Percentiles rank a stretch among this genome's conserved stretches.
Conservation (phyloP, 2,797 vertebrate genomes). For the Natrix natrix region DNA sequence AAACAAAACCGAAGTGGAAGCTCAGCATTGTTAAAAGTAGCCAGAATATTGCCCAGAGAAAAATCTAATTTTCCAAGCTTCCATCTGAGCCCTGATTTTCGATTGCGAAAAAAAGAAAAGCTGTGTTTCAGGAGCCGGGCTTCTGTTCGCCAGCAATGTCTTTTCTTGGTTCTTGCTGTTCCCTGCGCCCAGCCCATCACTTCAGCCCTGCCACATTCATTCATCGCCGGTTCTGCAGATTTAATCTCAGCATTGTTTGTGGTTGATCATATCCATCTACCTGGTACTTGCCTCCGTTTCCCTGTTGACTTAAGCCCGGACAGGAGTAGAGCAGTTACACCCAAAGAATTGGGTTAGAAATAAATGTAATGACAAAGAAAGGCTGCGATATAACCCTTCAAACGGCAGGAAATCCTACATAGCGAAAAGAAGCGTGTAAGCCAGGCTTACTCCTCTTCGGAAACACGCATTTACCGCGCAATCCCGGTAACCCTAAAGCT, state of each 20-base stretch:
- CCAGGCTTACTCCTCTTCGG: not conserved
- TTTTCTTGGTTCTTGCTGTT: no score
- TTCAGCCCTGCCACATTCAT: not conserved
- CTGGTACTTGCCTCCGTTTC: not conserved
- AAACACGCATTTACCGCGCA: not conserved
- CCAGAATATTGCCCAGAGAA: not conserved
- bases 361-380: not conserved
- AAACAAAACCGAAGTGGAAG: not conserved
- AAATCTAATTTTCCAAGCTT: not conserved
- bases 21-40: not conserved
- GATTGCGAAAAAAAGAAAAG: not conserved
- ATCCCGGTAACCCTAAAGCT: not conserved
- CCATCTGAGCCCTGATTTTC: not conserved
- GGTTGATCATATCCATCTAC: not conserved
- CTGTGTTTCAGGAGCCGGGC: not conserved
- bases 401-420: not conserved
- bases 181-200: not conserved
- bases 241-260: not conserved
- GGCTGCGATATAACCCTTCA: not conserved
- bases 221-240: not conserved
- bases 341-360: no score
- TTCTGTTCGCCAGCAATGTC: not conserved
- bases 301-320: not conserved
- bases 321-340: not conserved
- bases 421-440: not conserved